phyloP scores from a whole-genome alignment of 2,113 vertebrate genomes.

The Atractosteus spatula region DNA sequence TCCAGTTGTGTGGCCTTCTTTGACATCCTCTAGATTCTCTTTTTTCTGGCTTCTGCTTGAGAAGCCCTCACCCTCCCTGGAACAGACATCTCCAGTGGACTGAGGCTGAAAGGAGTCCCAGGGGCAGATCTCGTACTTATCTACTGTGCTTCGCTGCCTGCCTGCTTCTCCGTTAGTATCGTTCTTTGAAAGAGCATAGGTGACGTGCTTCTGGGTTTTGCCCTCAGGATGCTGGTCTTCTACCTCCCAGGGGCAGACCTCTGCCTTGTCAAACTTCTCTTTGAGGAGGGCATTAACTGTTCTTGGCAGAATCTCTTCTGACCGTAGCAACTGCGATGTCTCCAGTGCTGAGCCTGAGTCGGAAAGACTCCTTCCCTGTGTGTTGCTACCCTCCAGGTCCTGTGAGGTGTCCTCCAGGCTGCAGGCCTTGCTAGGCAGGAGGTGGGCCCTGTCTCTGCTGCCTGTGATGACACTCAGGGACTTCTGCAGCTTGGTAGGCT shows the following conservation, averaged over 20 bases:
- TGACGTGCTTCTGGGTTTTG: conserved; percentile 68
- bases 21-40: background rate
- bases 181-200: conserved; percentile 63
- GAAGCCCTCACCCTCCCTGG: conserved; percentile 16
- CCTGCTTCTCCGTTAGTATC: conserved; percentile 15
- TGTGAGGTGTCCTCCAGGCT: conserved; percentile 44
- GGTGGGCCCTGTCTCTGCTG: conserved; percentile 48
- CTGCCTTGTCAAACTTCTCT: conserved; percentile 49
- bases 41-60: conserved; percentile 15
- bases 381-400: conserved; percentile 34
- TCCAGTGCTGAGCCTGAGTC: background rate
- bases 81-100: conserved; percentile 27
- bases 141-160: conserved; percentile 21
- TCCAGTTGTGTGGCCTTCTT: background rate
- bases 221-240: conserved; percentile 27
- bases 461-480: conserved; percentile 64
- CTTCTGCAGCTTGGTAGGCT: conserved; percentile 67
- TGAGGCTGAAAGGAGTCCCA: conserved; percentile 52
- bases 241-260: conserved; percentile 62
- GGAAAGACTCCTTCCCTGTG: conserved; percentile 26
- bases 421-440: conserved; percentile 51
- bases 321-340: background rate
- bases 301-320: background rate
- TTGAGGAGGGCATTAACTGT: conserved; percentile 48
- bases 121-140: conserved; percentile 53